A percentile compares a stretch with the other conserved stretches of the same genome.
phyloP scores from a whole-genome alignment of 2,797 vertebrate genomes.

The Melanotaenia parkinsoni region DNA sequence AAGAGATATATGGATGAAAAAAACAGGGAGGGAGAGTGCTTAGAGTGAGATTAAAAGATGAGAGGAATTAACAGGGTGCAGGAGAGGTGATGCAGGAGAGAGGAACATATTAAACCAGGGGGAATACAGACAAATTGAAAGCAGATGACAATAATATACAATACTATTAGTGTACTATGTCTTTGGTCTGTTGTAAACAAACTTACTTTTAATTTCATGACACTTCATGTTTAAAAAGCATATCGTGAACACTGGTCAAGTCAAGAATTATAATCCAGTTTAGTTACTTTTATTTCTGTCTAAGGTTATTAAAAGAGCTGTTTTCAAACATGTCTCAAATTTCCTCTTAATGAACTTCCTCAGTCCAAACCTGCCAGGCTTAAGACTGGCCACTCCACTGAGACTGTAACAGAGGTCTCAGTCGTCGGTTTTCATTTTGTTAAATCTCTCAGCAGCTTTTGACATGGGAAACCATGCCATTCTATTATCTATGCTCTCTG shows the following conservation, averaged over 20 bases:
- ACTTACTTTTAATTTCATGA: too few relatives aligned
- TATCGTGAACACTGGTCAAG: not conserved
- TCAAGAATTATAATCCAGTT: not conserved
- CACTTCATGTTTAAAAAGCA: not conserved
- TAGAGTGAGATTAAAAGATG: slow-evolving; percentile 2
- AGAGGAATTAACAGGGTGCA: not conserved
- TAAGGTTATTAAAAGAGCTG: not conserved
- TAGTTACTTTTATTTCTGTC: not conserved
- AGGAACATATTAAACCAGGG: not conserved
- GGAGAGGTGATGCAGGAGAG: not conserved
- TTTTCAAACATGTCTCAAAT: not conserved
- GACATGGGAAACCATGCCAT: not conserved
- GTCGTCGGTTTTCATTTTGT: not conserved
- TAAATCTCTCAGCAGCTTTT: not conserved
- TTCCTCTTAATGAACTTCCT: not conserved
- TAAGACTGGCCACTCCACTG: too few relatives aligned
- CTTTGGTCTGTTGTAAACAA: too few relatives aligned
- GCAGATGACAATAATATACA: not conserved
- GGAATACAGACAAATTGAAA: not conserved
- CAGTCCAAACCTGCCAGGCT: not conserved
- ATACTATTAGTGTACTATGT: too few relatives aligned
- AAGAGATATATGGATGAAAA: not conserved
- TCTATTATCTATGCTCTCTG: not conserved
- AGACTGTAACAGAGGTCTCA: not conserved
- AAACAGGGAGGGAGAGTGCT: not conserved